Evolutionary conservation across 2,888 invertebrate species (phyloP), one percentile per base, ranked within the genome.

Genomic region (Holacanthella duospinosa): DNA sequence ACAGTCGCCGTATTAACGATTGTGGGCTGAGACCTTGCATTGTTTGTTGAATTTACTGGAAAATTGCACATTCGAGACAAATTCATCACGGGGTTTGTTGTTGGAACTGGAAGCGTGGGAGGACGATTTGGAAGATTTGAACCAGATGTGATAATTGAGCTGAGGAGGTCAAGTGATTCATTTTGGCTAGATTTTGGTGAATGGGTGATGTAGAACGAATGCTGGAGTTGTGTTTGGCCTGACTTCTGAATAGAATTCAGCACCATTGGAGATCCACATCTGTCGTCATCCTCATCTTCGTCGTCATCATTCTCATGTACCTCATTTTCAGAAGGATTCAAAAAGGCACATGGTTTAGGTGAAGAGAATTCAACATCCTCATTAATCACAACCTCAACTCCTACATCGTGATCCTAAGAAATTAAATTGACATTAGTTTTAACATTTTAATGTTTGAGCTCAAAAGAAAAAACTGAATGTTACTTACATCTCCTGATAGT

Each of bases 401-500:
- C 66, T 53, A 65, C 68, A 12, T 69, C 71, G 63, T 70, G 60
- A 63, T 69, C 70, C 70, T 71, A 44, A 44, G 55, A 60, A 57
- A 27, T 26, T 48, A 56, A 56, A 56, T 24, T 28, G 27, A 56
- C 56, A 56, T 53, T 55, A 6, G 27, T 55, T 55, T 55, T 55
- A 55, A 55, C 21, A 27, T 26, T 26, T 55, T 9, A n/a, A n/a
- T n/a, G n/a, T n/a, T n/a, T n/a, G n/a, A n/a, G n/a, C n/a, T n/a
- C n/a, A n/a, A 24, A 9, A 26, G 16, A 26, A 27, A 27, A 4
- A 55, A 55, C 26, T 21, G n/a, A 24, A 12, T 53, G 6, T 53
- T 4, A n/a, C n/a, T 55, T 26, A 55, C 26, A 6, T 26, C 90
- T n/a, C 87, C 85, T 1, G 91, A 92, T 16, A 93, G 82, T 77